These are phyloP conservation scores for Pleuronectes platessa DNA, from an alignment of 2,113 vertebrate genomes.

Conservation along the genomic window DNA sequence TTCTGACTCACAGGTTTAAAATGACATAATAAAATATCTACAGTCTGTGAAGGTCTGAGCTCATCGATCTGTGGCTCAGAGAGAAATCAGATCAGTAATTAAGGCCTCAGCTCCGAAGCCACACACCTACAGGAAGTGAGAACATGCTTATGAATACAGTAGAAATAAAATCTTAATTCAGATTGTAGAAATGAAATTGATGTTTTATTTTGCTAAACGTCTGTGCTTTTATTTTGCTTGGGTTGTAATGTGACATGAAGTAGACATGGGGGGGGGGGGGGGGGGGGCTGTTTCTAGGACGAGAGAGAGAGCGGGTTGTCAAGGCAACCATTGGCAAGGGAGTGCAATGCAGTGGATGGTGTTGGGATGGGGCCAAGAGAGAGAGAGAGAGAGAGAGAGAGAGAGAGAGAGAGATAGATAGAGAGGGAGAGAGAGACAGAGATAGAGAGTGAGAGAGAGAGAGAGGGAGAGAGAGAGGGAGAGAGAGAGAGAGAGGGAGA, in stretches of 20 bases:
- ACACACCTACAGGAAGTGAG: too few species aligned
- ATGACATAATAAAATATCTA: too few species aligned
- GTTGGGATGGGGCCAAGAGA: slow-evolving; percentile 15
- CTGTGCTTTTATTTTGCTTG: slow-evolving; percentile 1
- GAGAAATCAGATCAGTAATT: too few species aligned
- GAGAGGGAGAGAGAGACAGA: neutral
- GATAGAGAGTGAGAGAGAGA: neutral
- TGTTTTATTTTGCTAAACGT: too few species aligned
- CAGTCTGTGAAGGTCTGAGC: too few species aligned
- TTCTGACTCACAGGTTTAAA: too few species aligned
- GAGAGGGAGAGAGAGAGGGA: slow-evolving; percentile 10
- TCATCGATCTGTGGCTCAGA: too few species aligned
- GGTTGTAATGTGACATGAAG: neutral
- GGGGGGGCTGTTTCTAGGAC: slow-evolving; percentile 35
- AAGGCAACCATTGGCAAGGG: slow-evolving; percentile 37
- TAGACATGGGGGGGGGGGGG: neutral
- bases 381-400: too few species aligned
- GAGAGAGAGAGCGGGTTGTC: slow-evolving; percentile 27
- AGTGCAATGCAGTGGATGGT: slow-evolving; percentile 3
- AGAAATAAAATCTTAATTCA: too few species aligned
- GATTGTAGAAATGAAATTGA: too few species aligned
- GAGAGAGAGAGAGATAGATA: neutral
- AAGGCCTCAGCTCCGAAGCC: too few species aligned
- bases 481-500: slow-evolving; percentile 13
- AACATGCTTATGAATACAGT: too few species aligned